Evolutionary conservation across 2,113 vertebrate species (phyloP), one percentile per base, ranked within the genome.

Genomic region (Rutilus rutilus): DNA sequence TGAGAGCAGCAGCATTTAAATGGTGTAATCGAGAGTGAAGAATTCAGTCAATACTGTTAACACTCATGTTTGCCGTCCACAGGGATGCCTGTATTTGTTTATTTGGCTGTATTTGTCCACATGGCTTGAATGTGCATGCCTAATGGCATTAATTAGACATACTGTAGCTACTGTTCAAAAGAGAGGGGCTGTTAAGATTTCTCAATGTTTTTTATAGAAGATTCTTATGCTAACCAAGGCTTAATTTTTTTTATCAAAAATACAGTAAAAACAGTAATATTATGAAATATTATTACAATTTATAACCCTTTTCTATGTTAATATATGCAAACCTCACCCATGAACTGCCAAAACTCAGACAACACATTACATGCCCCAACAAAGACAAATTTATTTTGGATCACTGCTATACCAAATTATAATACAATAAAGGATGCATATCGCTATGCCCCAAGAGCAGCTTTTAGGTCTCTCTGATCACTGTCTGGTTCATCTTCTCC

Each of bases 1-100:
- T 67, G 71, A 75, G 6, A 47, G 71, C 50, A 85, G 10, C 27
- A 23, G 8, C 11, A 27, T 67, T 30, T 36, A 78, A 30, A 36
- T 80, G 47, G 42, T 1, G n/a, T 64, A 45, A 62, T 62, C 2
- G 39, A n/a, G 36, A 62, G 36, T 79, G 6, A 42, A 62, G 14
- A 10, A 79, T 69, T 82, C 45, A 36, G 47, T 52, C 80, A 82
- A 83, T 54, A 71, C 62, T 21, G 25, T 50, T 36, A 71, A 69
- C 45, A 82, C 10, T 19, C 17, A 69, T 33, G 25, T 71, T 71
- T 52, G 4, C 27, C 36, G 27, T 50, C 57, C 19, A 60, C 25
- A 62, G 47, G 19, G 5, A 62, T 2, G 36, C 2, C 33, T 47
- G 23, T 42, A 74, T 74, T 42, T 50, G n/a, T 36, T 36, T 78